These are phyloP conservation scores for Leguminivora glycinivorella DNA, from an alignment of 1,140 invertebrate species.

Conservation along the genomic window DNA sequence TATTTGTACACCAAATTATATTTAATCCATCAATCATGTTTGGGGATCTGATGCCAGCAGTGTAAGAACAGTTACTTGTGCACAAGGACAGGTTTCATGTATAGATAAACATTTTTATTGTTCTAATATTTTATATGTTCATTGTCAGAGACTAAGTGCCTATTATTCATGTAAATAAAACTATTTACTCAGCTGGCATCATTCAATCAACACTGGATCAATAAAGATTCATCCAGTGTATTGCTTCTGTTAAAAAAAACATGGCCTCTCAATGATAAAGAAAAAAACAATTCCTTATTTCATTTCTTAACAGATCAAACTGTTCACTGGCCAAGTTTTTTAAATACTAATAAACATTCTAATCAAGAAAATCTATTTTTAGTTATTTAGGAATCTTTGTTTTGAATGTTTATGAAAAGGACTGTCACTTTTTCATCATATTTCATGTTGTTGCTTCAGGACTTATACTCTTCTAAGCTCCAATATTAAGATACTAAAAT, in stretches of 20 bases:
- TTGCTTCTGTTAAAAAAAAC: not conserved
- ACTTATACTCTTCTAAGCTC: not conserved
- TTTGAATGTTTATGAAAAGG: not conserved
- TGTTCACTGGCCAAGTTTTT: not conserved
- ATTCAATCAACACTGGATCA: not conserved
- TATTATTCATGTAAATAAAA: not conserved
- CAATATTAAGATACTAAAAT: not conserved
- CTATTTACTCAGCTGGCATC: not conserved
- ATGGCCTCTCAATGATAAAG: too few relatives aligned
- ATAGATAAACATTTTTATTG: too few relatives aligned
- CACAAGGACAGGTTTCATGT: not conserved
- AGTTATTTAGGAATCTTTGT: not conserved
- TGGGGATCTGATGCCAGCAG: slow-evolving; percentile 3
- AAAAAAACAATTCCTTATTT: too few relatives aligned
- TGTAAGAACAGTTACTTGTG: not conserved
- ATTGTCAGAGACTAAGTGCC: too few relatives aligned
- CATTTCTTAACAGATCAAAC: too few relatives aligned
- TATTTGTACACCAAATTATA: slow-evolving; percentile 24
- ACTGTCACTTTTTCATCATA: not conserved
- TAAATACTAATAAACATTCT: not conserved
- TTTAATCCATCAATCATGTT: not conserved
- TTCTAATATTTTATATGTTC: too few relatives aligned
- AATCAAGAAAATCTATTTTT: not conserved
- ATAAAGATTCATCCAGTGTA: not conserved
- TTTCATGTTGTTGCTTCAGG: slow-evolving; percentile 2